Evolutionary conservation across 2,113 vertebrate species (phyloP).

Genomic region (Catharus fuscescens): DNA sequence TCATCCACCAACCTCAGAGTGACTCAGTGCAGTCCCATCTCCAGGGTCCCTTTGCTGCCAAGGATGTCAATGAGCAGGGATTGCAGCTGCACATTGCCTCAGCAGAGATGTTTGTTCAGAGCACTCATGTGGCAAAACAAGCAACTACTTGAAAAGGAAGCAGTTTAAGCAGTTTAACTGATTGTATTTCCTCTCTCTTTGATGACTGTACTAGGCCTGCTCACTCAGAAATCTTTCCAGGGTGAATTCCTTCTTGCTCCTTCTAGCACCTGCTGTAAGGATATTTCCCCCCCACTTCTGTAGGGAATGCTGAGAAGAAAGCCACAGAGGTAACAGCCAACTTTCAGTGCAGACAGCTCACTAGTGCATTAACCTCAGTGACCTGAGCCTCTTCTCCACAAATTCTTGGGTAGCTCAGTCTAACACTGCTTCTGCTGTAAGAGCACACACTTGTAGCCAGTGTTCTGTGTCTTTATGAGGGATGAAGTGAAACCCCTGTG

Average conservation of each 20-base stretch:
- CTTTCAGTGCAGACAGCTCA: neutral
- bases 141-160: constrained; percentile 23
- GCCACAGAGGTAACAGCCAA: neutral
- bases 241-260: neutral
- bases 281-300: neutral
- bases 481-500: neutral
- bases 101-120: constrained; percentile 11
- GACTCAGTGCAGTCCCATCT: neutral
- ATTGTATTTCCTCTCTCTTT: neutral
- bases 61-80: neutral
- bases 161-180: constrained; percentile 19
- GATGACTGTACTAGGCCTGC: neutral
- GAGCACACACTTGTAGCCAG: neutral
- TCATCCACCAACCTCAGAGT: neutral
- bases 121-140: neutral
- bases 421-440: neutral
- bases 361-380: neutral
- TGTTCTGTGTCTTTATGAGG: neutral
- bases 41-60: neutral
- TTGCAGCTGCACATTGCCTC: neutral
- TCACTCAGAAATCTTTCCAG: neutral
- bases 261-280: neutral
- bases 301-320: neutral
- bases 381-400: neutral
- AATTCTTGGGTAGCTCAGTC: neutral